Base-by-base conservation (phyloP, 2,113 vertebrate species). In the Lamprotornis superbus region DNA sequence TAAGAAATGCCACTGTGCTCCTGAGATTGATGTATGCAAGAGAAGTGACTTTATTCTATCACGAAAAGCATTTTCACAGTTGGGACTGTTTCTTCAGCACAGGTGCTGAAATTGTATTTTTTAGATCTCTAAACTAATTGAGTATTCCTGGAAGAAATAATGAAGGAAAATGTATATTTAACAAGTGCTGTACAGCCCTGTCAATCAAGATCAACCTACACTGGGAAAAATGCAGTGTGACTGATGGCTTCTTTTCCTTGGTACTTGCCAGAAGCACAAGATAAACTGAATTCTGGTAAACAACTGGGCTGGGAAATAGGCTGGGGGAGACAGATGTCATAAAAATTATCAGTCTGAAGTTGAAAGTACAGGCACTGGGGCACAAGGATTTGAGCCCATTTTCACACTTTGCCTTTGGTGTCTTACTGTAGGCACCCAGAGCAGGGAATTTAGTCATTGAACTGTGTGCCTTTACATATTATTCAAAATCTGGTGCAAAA, bases 131-230 rank as follows among this genome's bases (percentile, higher is more conserved):
- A 47, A 90, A 57, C 28, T 69, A 76, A 83, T 42, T 86, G 42
- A 80, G 15, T 64, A 64, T 81, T 90, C 76, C 64, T 92, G 86
- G 76, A 90, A 92, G 60, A 89, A 90, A 70, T 55, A 89, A 91
- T 30, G 16, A 63, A 59, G 39, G 39, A 86, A 81, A 89, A 87
- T 30, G 27, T 71, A 15, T 60, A 75, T 81, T 84, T 4, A 5
- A 74, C 50, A 88, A 92, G 31, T 37, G 52, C 40, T 90, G 89
- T 78, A 71, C 31, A 90, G 76, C 28, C 47, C 53, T 68, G 93
- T 83, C 94, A 93, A 64, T 95, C 89, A 87, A 92, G 90, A 93
- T 50, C 56, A 59, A 42, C 24, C 42, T 59, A 63, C 42, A 39
- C 4, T 25, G 9, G 68, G 33, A n/a, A 68, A 76, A 95, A 86